Base-by-base conservation (phyloP, 2,888 invertebrate genomes). In the Eledona agricola region DNA sequence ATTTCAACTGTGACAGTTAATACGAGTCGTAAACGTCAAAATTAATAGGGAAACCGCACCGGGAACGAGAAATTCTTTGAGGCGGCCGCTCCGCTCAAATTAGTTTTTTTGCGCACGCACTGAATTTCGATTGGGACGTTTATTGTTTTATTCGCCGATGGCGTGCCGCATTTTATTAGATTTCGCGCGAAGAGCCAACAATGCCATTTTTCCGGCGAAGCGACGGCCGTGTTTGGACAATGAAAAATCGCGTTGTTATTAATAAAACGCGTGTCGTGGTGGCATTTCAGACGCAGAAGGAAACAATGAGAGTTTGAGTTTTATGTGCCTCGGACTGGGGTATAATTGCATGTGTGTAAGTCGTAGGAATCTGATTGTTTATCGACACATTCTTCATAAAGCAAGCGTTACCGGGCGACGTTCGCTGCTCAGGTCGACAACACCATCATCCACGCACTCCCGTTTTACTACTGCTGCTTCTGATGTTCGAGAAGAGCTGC, bases 311-410 rank as follows among this genome's bases (percentile, higher is more conserved):
- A 51, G 46, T 51, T 51, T 45, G 51, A 51, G 38, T 51, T 55
- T 55, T 51, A 51, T 51, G 51, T 42, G 29, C 16, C 42, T 20
- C 25, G 32, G 38, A 20, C 45, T 35, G 40, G 32, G 28, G 20
- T 45, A 46, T 55, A 47, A 55, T 51, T 51, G 55, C 52, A 46
- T 51, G 51, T n/a, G n/a, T 32, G 55, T 51, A 50, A 57, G 50
- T 52, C 38, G 26, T 31, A 57, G 47, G 57, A 53, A 57, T 59
- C 55, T 55, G 59, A 59, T 59, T 59, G 57, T 59, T 57, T 59
- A 59, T 57, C 59, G 57, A 52, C 57, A 59, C 55, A 55, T 57
- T 53, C 59, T 55, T 59, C 55, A 57, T 56, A 47, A 40, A 51
- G 38, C 31, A 49, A 49, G 54, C 51, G 53, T 57, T 54, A 46